Conservation (phyloP, 2,797 vertebrate species). For the Zonotrichia albicollis region DNA sequence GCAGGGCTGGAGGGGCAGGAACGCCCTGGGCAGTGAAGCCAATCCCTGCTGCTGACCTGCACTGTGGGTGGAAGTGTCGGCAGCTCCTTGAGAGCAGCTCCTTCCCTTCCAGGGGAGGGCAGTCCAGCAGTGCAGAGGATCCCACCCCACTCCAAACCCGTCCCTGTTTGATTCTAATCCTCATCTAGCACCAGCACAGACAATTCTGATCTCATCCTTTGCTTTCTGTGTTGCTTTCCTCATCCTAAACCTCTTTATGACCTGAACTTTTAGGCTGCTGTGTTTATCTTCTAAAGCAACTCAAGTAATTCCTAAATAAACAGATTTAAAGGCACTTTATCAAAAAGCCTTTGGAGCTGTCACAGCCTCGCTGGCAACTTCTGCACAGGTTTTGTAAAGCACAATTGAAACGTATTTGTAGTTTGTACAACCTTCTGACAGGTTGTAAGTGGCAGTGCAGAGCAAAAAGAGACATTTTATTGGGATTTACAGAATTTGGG, state of each 20-base stretch:
- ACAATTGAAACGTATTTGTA: background rate
- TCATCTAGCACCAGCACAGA: background rate
- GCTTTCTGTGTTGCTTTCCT: constrained; percentile 59
- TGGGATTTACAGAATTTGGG: background rate
- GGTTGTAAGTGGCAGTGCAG: background rate
- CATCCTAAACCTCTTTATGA: constrained; percentile 31
- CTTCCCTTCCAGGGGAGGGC: background rate
- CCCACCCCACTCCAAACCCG: background rate
- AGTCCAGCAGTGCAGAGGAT: background rate
- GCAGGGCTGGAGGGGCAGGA: background rate
- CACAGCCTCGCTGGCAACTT: background rate
- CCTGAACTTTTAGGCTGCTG: constrained; percentile 19
- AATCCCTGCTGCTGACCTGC: background rate
- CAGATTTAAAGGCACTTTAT: background rate
- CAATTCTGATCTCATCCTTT: constrained; percentile 7
- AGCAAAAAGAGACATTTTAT: background rate
- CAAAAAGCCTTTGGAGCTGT: background rate
- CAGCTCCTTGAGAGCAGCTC: background rate
- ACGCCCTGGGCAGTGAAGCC: background rate
- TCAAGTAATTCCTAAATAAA: background rate
- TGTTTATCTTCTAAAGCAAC: background rate
- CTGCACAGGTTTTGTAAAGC: background rate
- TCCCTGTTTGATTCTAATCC: background rate
- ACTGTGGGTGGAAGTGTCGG: background rate
- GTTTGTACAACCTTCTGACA: background rate